Evolutionary conservation across 2,113 vertebrate genomes (phyloP).

Genomic region (Mungos mungo): DNA sequence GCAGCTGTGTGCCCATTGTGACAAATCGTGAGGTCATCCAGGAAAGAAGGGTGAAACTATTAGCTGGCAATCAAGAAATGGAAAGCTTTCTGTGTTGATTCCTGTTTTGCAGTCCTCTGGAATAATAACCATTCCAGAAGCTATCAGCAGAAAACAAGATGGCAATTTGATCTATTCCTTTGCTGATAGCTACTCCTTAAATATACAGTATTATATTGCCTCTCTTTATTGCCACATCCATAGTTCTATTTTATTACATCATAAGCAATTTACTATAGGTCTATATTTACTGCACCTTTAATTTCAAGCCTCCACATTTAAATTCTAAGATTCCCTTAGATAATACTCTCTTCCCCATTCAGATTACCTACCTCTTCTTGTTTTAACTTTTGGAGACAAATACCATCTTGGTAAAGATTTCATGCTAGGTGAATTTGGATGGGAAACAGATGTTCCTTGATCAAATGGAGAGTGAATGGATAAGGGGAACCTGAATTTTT

Average conservation of each 20-base stretch:
- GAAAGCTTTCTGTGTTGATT: constrained; percentile 35
- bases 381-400: background rate
- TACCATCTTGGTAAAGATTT: background rate
- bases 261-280: constrained; percentile 56
- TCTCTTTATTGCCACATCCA: constrained; percentile 57
- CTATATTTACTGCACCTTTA: constrained; percentile 61
- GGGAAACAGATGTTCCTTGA: background rate
- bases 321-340: constrained; percentile 39
- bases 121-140: constrained; percentile 52
- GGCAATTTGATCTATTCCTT: constrained; percentile 66
- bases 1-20: background rate
- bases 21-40: background rate
- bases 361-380: background rate
- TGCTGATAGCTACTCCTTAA: constrained; percentile 72
- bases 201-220: constrained; percentile 59
- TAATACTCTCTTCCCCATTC: background rate
- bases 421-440: background rate
- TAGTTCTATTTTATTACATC: constrained; percentile 59
- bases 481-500: background rate
- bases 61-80: background rate
- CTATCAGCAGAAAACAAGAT: constrained; percentile 60
- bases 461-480: background rate
- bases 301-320: constrained; percentile 57
- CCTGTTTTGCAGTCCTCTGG: constrained; percentile 65
- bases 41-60: background rate